Base-by-base conservation (phyloP, 2,797 vertebrate genomes). In the Amniataba percoides region DNA sequence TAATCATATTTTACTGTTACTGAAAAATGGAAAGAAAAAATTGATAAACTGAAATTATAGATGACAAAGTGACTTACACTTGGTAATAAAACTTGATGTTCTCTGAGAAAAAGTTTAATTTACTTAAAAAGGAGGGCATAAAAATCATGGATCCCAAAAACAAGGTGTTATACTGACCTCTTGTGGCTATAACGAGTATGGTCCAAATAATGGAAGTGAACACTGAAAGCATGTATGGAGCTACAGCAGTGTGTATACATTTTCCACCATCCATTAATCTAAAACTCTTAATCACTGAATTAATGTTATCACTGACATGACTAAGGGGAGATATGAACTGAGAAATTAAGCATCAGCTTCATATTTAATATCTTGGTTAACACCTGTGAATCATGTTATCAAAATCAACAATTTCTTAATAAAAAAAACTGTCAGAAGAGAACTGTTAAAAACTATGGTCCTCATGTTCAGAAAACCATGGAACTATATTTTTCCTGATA, bases 131-230 rank as follows among this genome's bases (percentile, higher is more conserved):
- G 3, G n/a, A 56, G 19, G 36, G 42, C 36, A 53, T 55, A 57
- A 43, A 68, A 64, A 66, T 46, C 3, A 57, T 27, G 61, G 18
- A 77, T 58, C 23, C 27, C 7, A 48, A 63, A 81, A 76, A 71
- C 36, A 84, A 64, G 21, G 66, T 66, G 40, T 87, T 87, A 81
- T 67, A 80, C 87, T 91, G 88, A 84, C 88, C 89, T 90, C 90
- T 86, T 85, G 82, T 88, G 88, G 84, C 70, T 71, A 82, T 52
- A 81, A 65, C 74, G 16, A 19, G 53, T 61, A 88, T 80, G 75
- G 36, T 77, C 73, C 49, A 85, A 81, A 86, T 65, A 77, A 92
- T 83, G 71, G 53, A 85, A 60, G 60, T 73, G 58, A 79, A 85
- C 74, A 78, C 49, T 83, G 58, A 85, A 77, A 84, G 75, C 78